These are phyloP conservation scores for Drosophila triauraria DNA, from an alignment of 1,140 invertebrate species.

Conservation along the genomic window DNA sequence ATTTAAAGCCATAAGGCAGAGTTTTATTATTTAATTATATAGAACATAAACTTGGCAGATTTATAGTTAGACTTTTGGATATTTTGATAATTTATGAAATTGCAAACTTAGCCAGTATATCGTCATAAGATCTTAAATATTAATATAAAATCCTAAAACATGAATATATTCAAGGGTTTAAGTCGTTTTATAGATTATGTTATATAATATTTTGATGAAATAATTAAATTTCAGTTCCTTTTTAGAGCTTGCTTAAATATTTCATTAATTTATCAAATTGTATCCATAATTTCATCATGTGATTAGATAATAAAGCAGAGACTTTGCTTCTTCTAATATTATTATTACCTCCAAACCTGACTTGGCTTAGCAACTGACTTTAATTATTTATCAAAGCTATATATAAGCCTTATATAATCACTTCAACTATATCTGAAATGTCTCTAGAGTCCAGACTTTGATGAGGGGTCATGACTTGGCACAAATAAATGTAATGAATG, in stretches of 20 bases:
- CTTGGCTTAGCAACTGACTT: neutral
- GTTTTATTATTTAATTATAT: too few species aligned
- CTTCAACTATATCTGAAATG: conserved; percentile 5
- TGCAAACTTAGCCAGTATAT: neutral
- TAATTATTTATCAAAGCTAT: conserved; percentile 10
- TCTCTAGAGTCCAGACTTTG: conserved; percentile 4
- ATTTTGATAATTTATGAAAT: neutral
- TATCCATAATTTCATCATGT: conserved; percentile 3
- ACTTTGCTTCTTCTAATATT: neutral
- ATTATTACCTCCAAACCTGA: neutral
- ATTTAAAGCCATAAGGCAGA: too few species aligned
- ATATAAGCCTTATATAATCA: conserved; percentile 13
- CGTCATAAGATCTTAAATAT: neutral
- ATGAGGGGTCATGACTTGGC: conserved; percentile 42
- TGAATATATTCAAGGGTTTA: too few species aligned
- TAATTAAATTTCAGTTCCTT: too few species aligned
- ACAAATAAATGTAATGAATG: conserved; percentile 18
- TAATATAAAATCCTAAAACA: too few species aligned
- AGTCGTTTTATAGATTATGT: neutral
- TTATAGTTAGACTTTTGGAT: too few species aligned
- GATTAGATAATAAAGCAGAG: neutral
- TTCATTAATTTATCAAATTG: neutral
- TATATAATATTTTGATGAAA: neutral
- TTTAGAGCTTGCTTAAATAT: neutral
- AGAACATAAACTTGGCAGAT: too few species aligned